Evolutionary conservation across 2,797 vertebrate species (phyloP), one percentile per base, ranked within the genome.

Genomic region (Natrix natrix): DNA sequence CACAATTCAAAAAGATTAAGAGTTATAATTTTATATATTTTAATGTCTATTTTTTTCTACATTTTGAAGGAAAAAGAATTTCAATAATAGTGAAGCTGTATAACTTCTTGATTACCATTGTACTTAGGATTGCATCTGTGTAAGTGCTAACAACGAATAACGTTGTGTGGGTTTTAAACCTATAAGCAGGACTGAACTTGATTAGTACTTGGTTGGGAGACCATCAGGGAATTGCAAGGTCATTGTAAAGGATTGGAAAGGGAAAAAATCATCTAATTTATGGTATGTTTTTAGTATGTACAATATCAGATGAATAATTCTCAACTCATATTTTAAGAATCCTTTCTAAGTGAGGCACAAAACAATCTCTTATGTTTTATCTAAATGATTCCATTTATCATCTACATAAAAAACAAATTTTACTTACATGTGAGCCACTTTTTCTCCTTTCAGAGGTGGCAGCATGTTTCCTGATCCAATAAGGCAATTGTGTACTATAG

Each of bases 401-500:
- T 16, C 55, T 87, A 17, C 43, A 88, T 8, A 92, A 88, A 92
- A 88, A 91, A 26, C 0, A 52, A 66, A 10, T 69, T 24, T 66
- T 95, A 97, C 99, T 99, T 96, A 99, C 99, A 99, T 97, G 86
- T 98, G 98, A 95, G 98, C 96, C 87, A 99, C 98, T 54, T 97
- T 98, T 91, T 99, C 98, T 98, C 99, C 99, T 97, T 98, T 98
- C 92, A 99, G 96, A 13, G 98, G 98, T 92, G 99, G 98, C 96
- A 99, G 97, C 96, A 99, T 95, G 95, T 98, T 98, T 86, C 99
- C 99, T 59, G 99, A 99, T 96, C 99, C 99, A 92, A 99, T 98
- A 93, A 99, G 98, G 97, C 99, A 99, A 97, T 99, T 99, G 95
- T 99, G 99, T 91, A 99, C 97, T 37, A 99, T 99, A 89, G 98